These are phyloP conservation scores for Philereme transversata DNA, from an alignment of 2,888 invertebrate genomes.

Conservation along the genomic window DNA sequence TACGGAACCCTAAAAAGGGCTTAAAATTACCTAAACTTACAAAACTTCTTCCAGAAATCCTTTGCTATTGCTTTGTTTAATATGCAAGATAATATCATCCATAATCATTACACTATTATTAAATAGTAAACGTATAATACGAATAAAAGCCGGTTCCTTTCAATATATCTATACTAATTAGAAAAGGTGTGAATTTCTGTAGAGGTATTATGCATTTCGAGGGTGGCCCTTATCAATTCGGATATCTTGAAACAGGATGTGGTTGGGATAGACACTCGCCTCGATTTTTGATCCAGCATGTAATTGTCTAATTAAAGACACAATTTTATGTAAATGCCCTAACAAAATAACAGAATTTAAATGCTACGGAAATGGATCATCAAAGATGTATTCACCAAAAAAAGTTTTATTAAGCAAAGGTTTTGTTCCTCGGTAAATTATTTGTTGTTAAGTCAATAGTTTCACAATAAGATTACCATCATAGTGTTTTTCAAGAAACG, in stretches of 20 bases:
- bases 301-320: constrained; percentile 81
- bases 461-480: not conserved
- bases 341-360: constrained; percentile 43
- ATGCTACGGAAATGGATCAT: constrained; percentile 29
- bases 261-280: constrained; percentile 65
- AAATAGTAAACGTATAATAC: constrained; percentile 1
- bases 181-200: constrained; percentile 80
- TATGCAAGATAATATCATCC: too few species aligned
- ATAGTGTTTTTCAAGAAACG: constrained; percentile 3
- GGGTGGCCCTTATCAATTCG: constrained; percentile 73
- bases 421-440: constrained; percentile 7
- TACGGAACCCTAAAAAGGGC: too few species aligned
- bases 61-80: too few species aligned
- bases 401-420: constrained; percentile 26
- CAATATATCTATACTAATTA: constrained; percentile 77
- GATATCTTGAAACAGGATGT: constrained; percentile 73
- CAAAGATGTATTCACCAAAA: constrained; percentile 35
- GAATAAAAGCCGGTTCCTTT: constrained; percentile 56
- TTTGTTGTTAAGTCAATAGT: constrained; percentile 2
- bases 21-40: too few species aligned
- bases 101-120: constrained; percentile 2
- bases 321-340: constrained; percentile 75
- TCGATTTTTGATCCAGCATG: constrained; percentile 63
- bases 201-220: constrained; percentile 63
- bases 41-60: too few species aligned